Conservation (phyloP, 2,797 vertebrate species). For the Oreonectes daqikongensis region DNA sequence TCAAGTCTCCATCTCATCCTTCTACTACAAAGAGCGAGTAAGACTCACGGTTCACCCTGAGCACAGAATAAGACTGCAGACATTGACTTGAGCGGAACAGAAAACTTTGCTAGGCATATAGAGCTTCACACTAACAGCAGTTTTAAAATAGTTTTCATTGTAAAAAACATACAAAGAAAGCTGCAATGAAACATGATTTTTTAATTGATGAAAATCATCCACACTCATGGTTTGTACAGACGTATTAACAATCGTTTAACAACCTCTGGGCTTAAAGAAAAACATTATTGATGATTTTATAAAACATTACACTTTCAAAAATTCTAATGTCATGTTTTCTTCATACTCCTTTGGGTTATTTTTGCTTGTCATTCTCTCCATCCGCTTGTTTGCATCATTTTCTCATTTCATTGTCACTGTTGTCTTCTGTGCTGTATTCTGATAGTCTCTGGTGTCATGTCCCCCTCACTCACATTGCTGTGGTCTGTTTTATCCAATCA, state of each 20-base stretch:
- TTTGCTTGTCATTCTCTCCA: constrained; percentile 1
- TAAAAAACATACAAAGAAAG: neutral
- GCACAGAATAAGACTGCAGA: neutral
- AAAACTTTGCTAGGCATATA: neutral
- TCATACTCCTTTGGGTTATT: neutral
- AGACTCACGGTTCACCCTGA: constrained; percentile 47
- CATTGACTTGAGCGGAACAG: neutral
- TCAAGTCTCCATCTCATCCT: constrained; percentile 96
- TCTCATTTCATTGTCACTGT: constrained; percentile 42
- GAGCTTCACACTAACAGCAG: neutral
- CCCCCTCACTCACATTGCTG: constrained; percentile 60
- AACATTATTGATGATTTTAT: neutral
- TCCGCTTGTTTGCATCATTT: constrained; percentile 19
- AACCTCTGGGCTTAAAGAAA: neutral
- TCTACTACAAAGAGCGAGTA: constrained; percentile 99
- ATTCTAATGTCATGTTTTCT: neutral
- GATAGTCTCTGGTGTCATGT: constrained; percentile 49
- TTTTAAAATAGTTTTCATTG: too few species aligned
- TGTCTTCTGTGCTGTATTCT: constrained; percentile 45
- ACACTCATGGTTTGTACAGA: too few species aligned
- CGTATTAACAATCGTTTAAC: too few species aligned
- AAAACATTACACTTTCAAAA: neutral
- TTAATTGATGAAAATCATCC: neutral
- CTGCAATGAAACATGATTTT: neutral
- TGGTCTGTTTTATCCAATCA: constrained; percentile 77